Evolutionary conservation across 2,113 vertebrate species (phyloP).

Genomic region (Grammomys dolichurus): DNA sequence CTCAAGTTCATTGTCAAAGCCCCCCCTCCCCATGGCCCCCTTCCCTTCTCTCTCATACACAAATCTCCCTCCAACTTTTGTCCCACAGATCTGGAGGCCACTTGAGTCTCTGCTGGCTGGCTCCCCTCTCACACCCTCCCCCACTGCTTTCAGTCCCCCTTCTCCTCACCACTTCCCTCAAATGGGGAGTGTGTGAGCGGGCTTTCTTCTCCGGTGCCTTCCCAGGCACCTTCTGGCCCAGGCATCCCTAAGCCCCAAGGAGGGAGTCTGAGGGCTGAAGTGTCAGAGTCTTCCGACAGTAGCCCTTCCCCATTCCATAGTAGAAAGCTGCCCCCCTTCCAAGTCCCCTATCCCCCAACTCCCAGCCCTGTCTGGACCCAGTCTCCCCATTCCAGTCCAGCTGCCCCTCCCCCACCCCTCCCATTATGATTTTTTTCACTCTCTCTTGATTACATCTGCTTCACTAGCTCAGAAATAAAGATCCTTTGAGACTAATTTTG

Average conservation of each 20-base stretch:
- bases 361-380: not conserved
- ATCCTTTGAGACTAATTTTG: constrained; percentile 79
- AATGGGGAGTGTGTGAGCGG: not conserved
- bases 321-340: constrained; percentile 22
- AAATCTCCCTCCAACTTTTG: constrained; percentile 85
- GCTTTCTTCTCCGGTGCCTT: constrained; percentile 27
- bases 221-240: constrained; percentile 63
- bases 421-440: constrained; percentile 80
- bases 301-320: constrained; percentile 47
- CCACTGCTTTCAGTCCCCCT: constrained; percentile 61
- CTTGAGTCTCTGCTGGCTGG: constrained; percentile 74
- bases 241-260: constrained; percentile 20
- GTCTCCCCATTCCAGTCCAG: constrained; percentile 56
- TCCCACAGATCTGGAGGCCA: constrained; percentile 83
- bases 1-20: constrained; percentile 92
- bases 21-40: constrained; percentile 75
- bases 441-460: constrained; percentile 83
- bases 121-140: constrained; percentile 78
- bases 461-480: constrained; percentile 85
- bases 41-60: constrained; percentile 78
- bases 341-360: constrained; percentile 61
- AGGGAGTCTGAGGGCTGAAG: constrained; percentile 52
- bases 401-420: constrained; percentile 59
- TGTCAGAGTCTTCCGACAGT: constrained; percentile 16
- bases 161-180: constrained; percentile 54